Conservation (phyloP, 2,797 vertebrate species). For the Sebastes steindachneri region DNA sequence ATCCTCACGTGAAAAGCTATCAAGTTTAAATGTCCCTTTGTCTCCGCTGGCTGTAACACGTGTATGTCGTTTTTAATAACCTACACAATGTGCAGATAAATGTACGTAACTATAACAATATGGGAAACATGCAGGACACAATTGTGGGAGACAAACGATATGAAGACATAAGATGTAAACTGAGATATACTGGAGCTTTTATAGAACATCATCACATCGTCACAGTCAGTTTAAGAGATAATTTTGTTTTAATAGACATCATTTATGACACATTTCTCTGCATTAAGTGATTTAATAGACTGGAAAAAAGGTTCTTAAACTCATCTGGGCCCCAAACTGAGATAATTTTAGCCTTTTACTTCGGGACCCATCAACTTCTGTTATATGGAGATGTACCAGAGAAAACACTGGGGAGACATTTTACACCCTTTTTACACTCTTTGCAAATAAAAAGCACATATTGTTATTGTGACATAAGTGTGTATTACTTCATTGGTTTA, state of each 20-base stretch:
- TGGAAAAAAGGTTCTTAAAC: background rate
- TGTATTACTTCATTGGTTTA: constrained; percentile 14
- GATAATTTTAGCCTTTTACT: constrained; percentile 10
- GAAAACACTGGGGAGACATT: background rate
- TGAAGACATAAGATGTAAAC: background rate
- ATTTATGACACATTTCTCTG: background rate
- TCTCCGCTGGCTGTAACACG: background rate
- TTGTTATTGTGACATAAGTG: background rate
- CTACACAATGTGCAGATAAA: background rate
- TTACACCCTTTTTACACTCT: background rate
- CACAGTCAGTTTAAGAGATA: background rate
- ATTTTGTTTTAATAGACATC: background rate
- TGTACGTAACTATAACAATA: background rate
- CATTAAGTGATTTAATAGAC: background rate
- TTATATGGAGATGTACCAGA: background rate
- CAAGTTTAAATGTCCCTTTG: background rate
- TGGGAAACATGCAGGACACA: background rate
- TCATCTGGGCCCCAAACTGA: background rate
- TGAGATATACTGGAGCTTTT: background rate
- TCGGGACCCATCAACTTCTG: background rate
- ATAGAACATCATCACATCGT: background rate
- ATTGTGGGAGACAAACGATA: background rate
- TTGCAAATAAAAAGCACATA: background rate
- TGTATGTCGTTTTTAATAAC: background rate
- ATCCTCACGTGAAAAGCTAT: background rate